These are phyloP conservation scores for Pan paniscus DNA, from an alignment of 2,113 vertebrate genomes.

Conservation along the genomic window DNA sequence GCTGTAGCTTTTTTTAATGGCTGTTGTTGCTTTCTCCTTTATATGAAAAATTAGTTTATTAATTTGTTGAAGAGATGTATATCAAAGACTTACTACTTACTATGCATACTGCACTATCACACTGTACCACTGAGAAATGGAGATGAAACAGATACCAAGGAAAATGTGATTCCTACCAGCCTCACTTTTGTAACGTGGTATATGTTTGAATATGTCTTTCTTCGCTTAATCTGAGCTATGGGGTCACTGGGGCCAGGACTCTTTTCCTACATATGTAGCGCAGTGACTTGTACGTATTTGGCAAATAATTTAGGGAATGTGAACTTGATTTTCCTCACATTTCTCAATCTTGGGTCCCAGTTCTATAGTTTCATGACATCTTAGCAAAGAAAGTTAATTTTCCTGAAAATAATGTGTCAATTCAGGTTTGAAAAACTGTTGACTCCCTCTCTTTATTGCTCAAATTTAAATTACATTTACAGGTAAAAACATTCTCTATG, in stretches of 20 bases:
- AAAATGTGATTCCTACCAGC: background rate
- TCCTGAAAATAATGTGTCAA: slow-evolving; percentile 35
- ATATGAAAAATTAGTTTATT: background rate
- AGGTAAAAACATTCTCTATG: background rate
- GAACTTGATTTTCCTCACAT: background rate
- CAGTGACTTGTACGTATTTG: background rate
- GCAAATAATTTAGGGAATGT: background rate
- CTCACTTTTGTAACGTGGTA: background rate
- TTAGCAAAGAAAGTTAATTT: slow-evolving; percentile 58
- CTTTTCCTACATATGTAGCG: background rate
- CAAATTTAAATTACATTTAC: slow-evolving; percentile 60
- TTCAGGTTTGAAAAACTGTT: slow-evolving; percentile 64
- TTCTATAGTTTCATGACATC: slow-evolving; percentile 48
- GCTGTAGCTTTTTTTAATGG: background rate
- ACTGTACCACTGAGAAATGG: background rate
- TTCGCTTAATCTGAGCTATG: background rate
- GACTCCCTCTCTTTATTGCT: slow-evolving; percentile 54
- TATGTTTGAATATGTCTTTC: background rate
- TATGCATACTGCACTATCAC: background rate
- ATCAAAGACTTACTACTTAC: too few species aligned
- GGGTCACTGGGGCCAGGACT: background rate
- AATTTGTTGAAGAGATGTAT: background rate
- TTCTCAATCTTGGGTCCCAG: slow-evolving; percentile 33
- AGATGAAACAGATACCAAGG: background rate
- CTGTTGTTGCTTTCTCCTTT: background rate